Conservation (phyloP, 2,113 vertebrate genomes). For the Phyllostomus discolor region DNA sequence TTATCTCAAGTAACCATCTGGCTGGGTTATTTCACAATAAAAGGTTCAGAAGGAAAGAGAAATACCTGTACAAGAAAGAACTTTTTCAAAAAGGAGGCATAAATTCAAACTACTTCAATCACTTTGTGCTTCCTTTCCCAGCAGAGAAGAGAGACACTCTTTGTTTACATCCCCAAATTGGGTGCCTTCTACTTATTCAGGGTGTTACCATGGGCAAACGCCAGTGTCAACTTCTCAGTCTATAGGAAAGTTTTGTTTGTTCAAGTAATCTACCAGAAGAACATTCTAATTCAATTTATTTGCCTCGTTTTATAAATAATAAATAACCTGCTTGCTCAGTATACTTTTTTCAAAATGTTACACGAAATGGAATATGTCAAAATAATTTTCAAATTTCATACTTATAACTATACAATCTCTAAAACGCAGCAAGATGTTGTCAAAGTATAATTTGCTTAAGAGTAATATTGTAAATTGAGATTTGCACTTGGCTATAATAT, state of each 20-base stretch:
- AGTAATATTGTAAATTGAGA: not conserved
- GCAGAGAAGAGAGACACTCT: not conserved
- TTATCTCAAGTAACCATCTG: not conserved
- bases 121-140: not conserved
- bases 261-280: not conserved
- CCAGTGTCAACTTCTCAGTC: not conserved
- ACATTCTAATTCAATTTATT: slow-evolving; percentile 1
- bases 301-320: not conserved
- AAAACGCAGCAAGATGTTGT: not conserved
- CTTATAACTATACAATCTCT: not conserved
- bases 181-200: not conserved
- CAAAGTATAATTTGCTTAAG: slow-evolving; percentile 11
- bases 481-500: not conserved
- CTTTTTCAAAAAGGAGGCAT: not conserved
- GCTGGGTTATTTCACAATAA: not conserved
- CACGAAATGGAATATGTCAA: slow-evolving; percentile 23
- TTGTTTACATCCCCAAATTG: not conserved
- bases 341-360: not conserved
- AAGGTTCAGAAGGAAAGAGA: not conserved
- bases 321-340: not conserved
- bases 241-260: not conserved
- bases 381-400: slow-evolving; percentile 15
- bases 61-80: not conserved
- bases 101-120: not conserved
- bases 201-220: not conserved